Evolutionary conservation across 2,797 vertebrate genomes (phyloP), one percentile per base, ranked within the genome.

Genomic region (Amazona ochrocephala): DNA sequence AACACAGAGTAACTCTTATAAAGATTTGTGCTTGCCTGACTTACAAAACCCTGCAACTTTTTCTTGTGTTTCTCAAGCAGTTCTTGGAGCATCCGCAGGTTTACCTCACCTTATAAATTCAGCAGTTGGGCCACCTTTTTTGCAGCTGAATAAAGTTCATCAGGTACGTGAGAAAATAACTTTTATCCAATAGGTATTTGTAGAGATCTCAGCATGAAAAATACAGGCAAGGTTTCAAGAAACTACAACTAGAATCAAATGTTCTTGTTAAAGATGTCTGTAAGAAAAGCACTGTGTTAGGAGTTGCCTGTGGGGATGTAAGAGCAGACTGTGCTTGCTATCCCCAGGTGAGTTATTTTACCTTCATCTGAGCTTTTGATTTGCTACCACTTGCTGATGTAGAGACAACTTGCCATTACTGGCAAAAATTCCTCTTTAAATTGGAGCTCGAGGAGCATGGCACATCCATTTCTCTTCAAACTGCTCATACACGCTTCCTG

Each of bases 101-200:
- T 97, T 97, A 56, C 94, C 97, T 56, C 98, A 96, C 80, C 97
- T 98, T 76, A 75, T 98, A 27, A 98, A 95, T 48, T 98, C 99
- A 42, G 98, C 98, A 34, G 97, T 99, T 91, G 98, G 98, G 78
- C 95, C 99, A 24, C 98, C 99, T 8, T 98, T 99, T 96, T 95
- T 99, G 87, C 99, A 98, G 72, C 75, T 99, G 96, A 99, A 98
- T 96, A 99, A 99, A 98, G 98, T 98, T 54, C 98, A 99, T 95
- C 99, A 99, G 99, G 99, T 99, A 96, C 4, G 91, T 96, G 80
- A n/a, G 34, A 37, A 64, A 76, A 75, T 11, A 23, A 4, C 21
- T 64, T 39, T 6, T 19, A 12, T n/a, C 39, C 42, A 56, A 21
- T 13, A 47, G 20, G 0, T 48, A 5, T 73, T 51, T 54, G 17